These are phyloP conservation scores for Calidris pugnax DNA, from an alignment of 2,113 vertebrate genomes.

Conservation along the genomic window DNA sequence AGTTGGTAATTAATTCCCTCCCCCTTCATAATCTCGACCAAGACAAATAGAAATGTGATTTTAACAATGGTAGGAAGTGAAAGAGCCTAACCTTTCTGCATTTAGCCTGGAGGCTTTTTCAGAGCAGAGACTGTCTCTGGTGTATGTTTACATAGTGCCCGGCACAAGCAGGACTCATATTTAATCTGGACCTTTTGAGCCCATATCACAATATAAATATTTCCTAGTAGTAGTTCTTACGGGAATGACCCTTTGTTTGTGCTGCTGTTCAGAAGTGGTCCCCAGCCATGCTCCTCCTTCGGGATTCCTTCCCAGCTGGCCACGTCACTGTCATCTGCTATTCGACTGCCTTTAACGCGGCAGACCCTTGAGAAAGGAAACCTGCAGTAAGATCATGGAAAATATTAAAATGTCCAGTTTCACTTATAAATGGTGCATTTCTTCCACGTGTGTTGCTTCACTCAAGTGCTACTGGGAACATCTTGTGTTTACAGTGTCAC, in stretches of 20 bases:
- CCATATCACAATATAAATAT: neutral
- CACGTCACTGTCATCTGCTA: neutral
- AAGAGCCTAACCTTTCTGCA: constrained; percentile 67
- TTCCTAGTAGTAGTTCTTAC: neutral
- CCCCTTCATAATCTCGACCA: constrained; percentile 52
- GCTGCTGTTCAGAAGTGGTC: neutral
- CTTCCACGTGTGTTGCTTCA: neutral
- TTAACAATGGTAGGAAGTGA: constrained; percentile 75
- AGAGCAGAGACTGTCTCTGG: neutral
- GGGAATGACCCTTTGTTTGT: neutral
- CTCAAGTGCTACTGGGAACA: neutral
- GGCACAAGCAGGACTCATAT: neutral
- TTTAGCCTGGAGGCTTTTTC: constrained; percentile 35
- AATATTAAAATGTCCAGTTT: neutral
- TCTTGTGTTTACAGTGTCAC: neutral
- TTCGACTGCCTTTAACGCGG: neutral
- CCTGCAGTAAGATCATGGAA: neutral
- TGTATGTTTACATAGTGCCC: neutral
- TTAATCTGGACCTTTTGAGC: constrained; percentile 2
- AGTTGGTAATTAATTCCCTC: constrained; percentile 39
- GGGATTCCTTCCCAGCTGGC: neutral
- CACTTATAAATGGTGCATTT: neutral
- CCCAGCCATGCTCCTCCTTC: fast-evolving
- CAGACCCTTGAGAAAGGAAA: neutral
- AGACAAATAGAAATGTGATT: constrained; percentile 69